Evolutionary conservation across 2,113 vertebrate genomes (phyloP).

Genomic region (Peromyscus leucopus): DNA sequence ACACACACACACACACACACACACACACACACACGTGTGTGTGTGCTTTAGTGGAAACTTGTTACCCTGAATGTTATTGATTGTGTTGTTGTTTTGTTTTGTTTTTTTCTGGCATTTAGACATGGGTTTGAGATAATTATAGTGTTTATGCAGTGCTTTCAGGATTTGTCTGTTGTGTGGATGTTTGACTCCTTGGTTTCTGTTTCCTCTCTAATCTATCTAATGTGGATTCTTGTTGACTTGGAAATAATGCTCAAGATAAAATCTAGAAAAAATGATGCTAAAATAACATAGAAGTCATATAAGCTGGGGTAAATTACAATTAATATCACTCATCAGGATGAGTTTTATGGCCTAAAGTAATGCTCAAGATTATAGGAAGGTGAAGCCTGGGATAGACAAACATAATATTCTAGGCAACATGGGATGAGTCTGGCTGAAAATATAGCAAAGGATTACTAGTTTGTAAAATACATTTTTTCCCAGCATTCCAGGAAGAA

Average conservation of each 20-base stretch:
- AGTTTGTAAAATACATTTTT: neutral
- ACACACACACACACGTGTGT: too few species aligned
- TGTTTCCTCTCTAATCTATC: too few species aligned
- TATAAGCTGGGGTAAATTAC: neutral
- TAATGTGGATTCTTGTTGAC: neutral
- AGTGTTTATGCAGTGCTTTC: neutral
- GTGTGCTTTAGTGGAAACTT: too few species aligned
- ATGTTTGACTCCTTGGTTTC: too few species aligned
- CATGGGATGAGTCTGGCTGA: too few species aligned
- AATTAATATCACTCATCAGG: neutral
- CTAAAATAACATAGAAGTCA: neutral
- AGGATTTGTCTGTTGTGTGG: too few species aligned
- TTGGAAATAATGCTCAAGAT: neutral
- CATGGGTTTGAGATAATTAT: too few species aligned
- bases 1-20: too few species aligned
- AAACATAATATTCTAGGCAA: neutral
- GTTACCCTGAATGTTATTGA: too few species aligned
- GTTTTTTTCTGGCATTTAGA: too few species aligned
- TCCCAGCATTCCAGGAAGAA: neutral
- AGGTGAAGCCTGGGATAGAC: neutral
- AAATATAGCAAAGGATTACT: too few species aligned
- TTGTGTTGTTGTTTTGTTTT: too few species aligned
- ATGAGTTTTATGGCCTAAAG: neutral
- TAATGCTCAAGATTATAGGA: neutral
- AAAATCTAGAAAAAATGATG: neutral